Percentiles rank a stretch among this genome's conserved stretches.
Conservation (phyloP, 2,888 invertebrate genomes). For the Monopis laevigella region DNA sequence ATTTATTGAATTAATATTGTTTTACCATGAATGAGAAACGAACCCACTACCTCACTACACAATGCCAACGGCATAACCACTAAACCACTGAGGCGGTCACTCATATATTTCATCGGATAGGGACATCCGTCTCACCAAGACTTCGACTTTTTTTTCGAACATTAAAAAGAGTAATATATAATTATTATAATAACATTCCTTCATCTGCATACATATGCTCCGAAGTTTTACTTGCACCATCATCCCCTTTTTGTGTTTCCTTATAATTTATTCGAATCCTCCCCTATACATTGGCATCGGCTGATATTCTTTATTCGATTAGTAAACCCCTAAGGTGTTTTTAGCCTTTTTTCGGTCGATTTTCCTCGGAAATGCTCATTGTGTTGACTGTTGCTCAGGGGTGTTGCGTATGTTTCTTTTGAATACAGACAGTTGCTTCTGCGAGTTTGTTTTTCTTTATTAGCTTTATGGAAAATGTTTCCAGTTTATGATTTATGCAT, state of each 20-base stretch:
- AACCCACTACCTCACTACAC: too few relatives aligned
- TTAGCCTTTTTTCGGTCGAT: conserved; percentile 69
- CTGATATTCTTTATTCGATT: conserved; percentile 71
- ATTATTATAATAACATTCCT: conserved; percentile 6
- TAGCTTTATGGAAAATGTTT: conserved; percentile 9
- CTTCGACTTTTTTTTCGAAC: too few relatives aligned
- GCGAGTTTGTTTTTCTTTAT: conserved; percentile 6
- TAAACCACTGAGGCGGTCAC: too few relatives aligned
- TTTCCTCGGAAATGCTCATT: conserved; percentile 57
- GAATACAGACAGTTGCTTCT: conserved; percentile 50
- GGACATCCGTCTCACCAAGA: too few relatives aligned
- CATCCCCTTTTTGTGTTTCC: conserved; percentile 62
- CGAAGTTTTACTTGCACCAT: conserved; percentile 54
- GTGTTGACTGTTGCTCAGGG: conserved; percentile 58
- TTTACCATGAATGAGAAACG: too few relatives aligned
- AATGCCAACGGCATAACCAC: too few relatives aligned
- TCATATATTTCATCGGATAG: too few relatives aligned
- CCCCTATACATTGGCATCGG: conserved; percentile 65
- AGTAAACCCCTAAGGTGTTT: conserved; percentile 70
- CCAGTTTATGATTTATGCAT: conserved; percentile 7
- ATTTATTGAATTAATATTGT: too few relatives aligned
- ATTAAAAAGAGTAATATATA: too few relatives aligned
- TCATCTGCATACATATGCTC: conserved; percentile 41
- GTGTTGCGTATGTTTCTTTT: conserved; percentile 61
- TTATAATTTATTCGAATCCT: conserved; percentile 65